These are phyloP conservation scores for Anoura caudifer DNA, from an alignment of 2,113 vertebrate genomes.

Conservation along the genomic window DNA sequence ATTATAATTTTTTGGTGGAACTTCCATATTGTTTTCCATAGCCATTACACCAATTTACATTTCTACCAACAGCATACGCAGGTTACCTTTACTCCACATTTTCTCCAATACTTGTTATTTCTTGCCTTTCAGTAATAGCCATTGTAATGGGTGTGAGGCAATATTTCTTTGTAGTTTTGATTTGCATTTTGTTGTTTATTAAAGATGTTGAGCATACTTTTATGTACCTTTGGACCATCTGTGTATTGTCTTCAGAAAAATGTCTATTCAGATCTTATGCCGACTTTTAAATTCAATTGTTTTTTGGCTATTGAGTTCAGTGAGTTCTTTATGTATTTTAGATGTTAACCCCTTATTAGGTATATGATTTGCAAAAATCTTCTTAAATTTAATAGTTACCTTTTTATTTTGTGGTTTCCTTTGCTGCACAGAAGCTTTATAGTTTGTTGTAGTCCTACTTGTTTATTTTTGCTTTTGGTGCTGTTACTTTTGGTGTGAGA, in stretches of 20 bases:
- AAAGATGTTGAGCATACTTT: background rate
- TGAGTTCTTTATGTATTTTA: background rate
- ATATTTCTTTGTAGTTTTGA: background rate
- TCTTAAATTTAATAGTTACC: background rate
- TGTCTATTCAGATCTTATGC: background rate
- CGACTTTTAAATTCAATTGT: background rate
- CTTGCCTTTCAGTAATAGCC: background rate
- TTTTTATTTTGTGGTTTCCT: background rate
- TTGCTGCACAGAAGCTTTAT: background rate
- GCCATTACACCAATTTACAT: background rate
- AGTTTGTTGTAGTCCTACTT: background rate
- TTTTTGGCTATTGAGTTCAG: background rate
- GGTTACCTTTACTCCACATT: background rate
- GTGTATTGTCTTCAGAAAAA: background rate
- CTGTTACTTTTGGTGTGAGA: background rate
- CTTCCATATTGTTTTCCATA: too few species aligned
- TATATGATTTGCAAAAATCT: background rate
- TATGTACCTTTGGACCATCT: background rate
- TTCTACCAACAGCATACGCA: background rate
- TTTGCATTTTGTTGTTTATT: background rate
- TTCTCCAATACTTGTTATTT: background rate
- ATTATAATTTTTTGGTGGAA: background rate
- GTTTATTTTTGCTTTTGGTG: background rate
- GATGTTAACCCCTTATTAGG: background rate
- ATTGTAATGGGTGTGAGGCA: background rate